Evolutionary conservation across 2,888 invertebrate genomes (phyloP), one percentile per base, ranked within the genome.

Genomic region (Orthonychiurus folsomi): DNA sequence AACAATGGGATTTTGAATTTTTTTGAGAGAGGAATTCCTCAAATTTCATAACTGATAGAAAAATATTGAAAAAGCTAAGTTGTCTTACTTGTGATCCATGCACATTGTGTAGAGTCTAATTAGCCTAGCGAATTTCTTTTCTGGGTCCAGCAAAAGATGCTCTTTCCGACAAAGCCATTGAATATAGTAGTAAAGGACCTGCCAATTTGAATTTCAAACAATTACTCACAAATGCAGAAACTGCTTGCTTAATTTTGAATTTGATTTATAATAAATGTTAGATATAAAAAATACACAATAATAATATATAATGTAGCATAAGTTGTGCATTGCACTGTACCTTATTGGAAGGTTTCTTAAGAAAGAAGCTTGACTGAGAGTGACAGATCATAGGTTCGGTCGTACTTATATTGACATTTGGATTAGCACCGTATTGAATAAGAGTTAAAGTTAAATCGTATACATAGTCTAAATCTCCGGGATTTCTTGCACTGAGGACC

Each of bases 371-470:
- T 67, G 80, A 79, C 74, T 81, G 79, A 28, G 78, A 78, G 73
- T 80, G 80, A 69, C 79, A 79, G 64, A 80, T 80, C 73, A 79
- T 78, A 18, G 79, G 77, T 64, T 80, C 80, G 1, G 79, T 68
- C 63, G 67, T 74, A 59, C 67, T 67, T 65, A 71, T 70, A 64
- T 67, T 69, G 50, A 73, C 62, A 58, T 70, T 63, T 2, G 87
- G 86, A 79, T 87, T 83, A 52, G 86, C 87, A 59, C 87, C 87
- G 74, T 86, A 86, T 75, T 86, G 86, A 56, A 88, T 81, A 21
- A 88, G 79, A 1, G 85, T 86, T 66, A 85, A 77, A 2, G 86
- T 84, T 73, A 88, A 80, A 73, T 84, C 84, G 74, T 86, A 84
- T 61, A 88, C 83, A 75, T 85, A 84, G 68, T 82, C 80, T 73